Conservation (phyloP, 2,113 vertebrate genomes). For the Himantopus leucocephalus region DNA sequence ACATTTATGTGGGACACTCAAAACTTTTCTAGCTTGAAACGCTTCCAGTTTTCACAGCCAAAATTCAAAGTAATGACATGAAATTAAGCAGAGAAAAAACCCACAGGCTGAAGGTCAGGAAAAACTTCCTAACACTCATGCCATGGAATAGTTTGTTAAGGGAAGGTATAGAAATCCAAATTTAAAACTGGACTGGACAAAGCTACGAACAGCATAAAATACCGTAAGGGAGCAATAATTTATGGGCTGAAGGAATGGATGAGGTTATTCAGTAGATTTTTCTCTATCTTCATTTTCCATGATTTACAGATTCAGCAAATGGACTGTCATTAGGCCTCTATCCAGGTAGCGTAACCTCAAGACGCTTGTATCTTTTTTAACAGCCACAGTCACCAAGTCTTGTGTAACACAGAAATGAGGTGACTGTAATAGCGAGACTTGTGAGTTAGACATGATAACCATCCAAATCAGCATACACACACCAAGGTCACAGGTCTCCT, state of each 20-base stretch:
- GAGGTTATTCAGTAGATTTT: background rate
- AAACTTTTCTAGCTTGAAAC: background rate
- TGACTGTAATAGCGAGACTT: background rate
- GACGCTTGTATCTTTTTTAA: background rate
- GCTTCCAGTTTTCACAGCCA: background rate
- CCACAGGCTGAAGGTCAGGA: background rate
- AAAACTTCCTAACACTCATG: background rate
- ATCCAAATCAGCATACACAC: background rate
- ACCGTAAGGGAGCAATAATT: background rate
- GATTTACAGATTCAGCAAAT: background rate
- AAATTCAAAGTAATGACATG: background rate
- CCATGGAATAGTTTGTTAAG: background rate
- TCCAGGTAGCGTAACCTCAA: background rate
- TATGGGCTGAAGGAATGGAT: background rate
- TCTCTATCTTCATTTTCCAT: background rate
- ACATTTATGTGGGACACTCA: background rate
- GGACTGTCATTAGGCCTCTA: background rate
- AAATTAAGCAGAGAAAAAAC: background rate
- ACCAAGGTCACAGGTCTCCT: background rate
- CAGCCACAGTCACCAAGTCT: background rate
- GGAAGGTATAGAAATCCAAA: background rate
- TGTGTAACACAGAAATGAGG: background rate
- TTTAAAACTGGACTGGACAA: background rate
- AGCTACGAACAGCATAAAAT: background rate
- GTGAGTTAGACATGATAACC: background rate